Evolutionary conservation across 1,140 invertebrate genomes (phyloP), one percentile per base, ranked within the genome.

Genomic region (Aleiodes sp.): DNA sequence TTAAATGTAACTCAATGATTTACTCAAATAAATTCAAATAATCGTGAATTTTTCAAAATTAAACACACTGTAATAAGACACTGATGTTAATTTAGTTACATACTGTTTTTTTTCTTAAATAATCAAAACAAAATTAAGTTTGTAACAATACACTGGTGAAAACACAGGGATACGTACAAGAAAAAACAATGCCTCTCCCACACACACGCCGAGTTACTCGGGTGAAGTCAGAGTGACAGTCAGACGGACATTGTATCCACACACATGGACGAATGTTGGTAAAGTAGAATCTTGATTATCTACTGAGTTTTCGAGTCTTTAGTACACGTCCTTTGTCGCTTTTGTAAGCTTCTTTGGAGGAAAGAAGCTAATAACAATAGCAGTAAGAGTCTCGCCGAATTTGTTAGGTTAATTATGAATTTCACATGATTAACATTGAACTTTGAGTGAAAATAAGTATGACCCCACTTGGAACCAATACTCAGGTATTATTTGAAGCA

Each of bases 161-260:
- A 52, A 52, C 46, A 52, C 26, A 52, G n/a, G 8, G 46, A 52
- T 24, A 52, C 21, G 21, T 24, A 16, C 46, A 52, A 7, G 21
- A 52, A 52, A 52, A 52, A 52, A 52, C n/a, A 46, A 52, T 52
- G 21, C 21, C 46, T 52, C 46, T 52, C 46, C 46, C 2, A 52
- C 46, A n/a, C n/a, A n/a, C n/a, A n/a, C n/a, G n/a, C n/a, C n/a
- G n/a, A n/a, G n/a, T n/a, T n/a, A n/a, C n/a, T n/a, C n/a, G n/a
- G n/a, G n/a, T n/a, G n/a, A n/a, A n/a, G n/a, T n/a, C n/a, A n/a
- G n/a, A n/a, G n/a, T n/a, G n/a, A n/a, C n/a, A n/a, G n/a, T n/a
- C n/a, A n/a, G n/a, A n/a, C n/a, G n/a, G n/a, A n/a, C n/a, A n/a
- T n/a, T n/a, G n/a, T n/a, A n/a, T n/a, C n/a, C n/a, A n/a, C n/a